phyloP scores from a whole-genome alignment of 1,140 invertebrate species.

The Trinorchestia longiramus region DNA sequence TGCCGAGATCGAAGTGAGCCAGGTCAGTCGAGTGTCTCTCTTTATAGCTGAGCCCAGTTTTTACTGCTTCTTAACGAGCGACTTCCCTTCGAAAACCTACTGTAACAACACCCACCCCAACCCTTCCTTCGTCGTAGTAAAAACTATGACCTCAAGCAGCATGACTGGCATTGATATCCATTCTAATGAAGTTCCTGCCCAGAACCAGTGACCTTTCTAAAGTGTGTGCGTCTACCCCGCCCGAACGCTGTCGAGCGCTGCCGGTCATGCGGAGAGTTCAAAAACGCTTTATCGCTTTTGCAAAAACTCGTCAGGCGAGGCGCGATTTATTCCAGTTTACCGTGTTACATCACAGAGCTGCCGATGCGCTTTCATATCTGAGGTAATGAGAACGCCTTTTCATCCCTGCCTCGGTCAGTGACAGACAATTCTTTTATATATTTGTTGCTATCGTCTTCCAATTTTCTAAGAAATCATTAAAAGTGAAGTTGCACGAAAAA shows the following conservation, averaged over 20 bases:
- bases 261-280: conserved; percentile 47
- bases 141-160: conserved; percentile 45
- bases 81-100: conserved; percentile 46
- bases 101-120: background rate
- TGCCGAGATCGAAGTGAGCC: background rate
- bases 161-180: conserved; percentile 55
- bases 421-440: background rate
- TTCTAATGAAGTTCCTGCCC: conserved; percentile 52
- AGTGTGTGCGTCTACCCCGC: conserved; percentile 3
- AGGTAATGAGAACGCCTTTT: conserved; percentile 50
- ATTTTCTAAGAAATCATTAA: background rate
- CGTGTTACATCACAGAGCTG: conserved; percentile 41
- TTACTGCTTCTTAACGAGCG: background rate
- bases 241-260: conserved; percentile 39
- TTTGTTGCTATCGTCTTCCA: background rate
- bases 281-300: background rate
- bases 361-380: conserved; percentile 25
- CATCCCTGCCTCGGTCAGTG: conserved; percentile 8
- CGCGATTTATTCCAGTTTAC: conserved; percentile 48
- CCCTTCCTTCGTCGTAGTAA: conserved; percentile 25
- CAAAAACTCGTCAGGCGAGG: conserved; percentile 23
- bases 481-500: background rate
- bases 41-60: conserved; percentile 23
- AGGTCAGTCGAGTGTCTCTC: background rate
- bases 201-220: conserved; percentile 49